These are phyloP conservation scores for Rallus limicola DNA, from an alignment of 2,113 vertebrate genomes.

Conservation along the genomic window DNA sequence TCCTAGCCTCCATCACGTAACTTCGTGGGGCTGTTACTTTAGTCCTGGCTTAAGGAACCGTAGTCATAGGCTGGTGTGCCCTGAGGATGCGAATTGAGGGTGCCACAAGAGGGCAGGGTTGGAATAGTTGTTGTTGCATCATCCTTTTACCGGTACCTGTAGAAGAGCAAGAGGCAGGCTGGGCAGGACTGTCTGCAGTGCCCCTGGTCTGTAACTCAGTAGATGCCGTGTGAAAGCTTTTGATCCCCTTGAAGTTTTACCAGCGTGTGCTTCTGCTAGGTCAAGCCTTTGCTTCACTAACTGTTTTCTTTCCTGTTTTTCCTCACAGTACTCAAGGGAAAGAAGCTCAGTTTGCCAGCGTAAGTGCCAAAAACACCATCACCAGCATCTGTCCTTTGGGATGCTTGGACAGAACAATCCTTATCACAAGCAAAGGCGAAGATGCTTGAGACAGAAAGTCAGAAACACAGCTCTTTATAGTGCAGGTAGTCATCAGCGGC, in stretches of 20 bases:
- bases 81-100: neutral
- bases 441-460: conserved; percentile 91
- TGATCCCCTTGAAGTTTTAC: neutral
- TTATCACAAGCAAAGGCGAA: conserved; percentile 80
- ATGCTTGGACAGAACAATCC: conserved; percentile 81
- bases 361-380: conserved; percentile 89
- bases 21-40: neutral
- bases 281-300: neutral
- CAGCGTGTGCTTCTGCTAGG: neutral
- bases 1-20: neutral
- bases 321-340: conserved; percentile 93
- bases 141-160: neutral
- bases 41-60: neutral
- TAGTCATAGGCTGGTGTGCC: rapidly evolving
- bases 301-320: neutral
- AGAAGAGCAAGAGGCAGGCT: neutral
- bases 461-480: conserved; percentile 80
- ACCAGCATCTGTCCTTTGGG: conserved; percentile 82
- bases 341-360: conserved; percentile 99
- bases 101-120: neutral
- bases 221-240: neutral
- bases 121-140: neutral
- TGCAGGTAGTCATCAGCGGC: conserved; percentile 74
- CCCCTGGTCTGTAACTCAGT: neutral
- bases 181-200: neutral